A percentile compares a stretch with the other conserved stretches of the same genome.
These are phyloP conservation scores for Oopsacas minuta DNA, from an alignment of 37 sponge, comb jelly and placozoan species.

Conservation along the genomic window DNA sequence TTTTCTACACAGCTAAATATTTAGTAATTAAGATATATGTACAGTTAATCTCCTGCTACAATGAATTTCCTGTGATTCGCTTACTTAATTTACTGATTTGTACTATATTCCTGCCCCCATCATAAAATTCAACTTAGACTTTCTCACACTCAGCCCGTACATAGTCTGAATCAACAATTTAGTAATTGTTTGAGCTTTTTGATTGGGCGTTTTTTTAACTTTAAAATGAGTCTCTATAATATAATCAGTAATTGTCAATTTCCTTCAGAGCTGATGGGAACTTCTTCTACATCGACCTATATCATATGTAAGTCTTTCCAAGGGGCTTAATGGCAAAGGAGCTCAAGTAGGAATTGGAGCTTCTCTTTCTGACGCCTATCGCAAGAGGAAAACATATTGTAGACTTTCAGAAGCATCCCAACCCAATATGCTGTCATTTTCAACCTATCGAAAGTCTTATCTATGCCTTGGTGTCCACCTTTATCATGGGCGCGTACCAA, in stretches of 20 bases:
- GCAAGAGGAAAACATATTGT: constrained; percentile 28
- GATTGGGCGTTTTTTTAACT: not conserved
- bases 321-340: not conserved
- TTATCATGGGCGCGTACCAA: not conserved
- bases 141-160: too few relatives aligned
- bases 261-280: constrained; percentile 27
- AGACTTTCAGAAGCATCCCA: constrained; percentile 24
- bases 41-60: too few relatives aligned
- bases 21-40: too few relatives aligned
- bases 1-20: too few relatives aligned
- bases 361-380: constrained; percentile 26
- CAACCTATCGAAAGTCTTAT: constrained; percentile 34
- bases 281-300: constrained; percentile 32
- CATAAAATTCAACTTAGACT: too few relatives aligned
- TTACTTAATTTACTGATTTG: too few relatives aligned
- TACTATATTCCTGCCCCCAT: too few relatives aligned
- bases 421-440: constrained; percentile 39
- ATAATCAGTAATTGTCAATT: constrained; percentile 35
- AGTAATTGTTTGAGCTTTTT: constrained; percentile 27
- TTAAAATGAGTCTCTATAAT: not conserved
- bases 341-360: constrained; percentile 15
- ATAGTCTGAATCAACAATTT: constrained; percentile 24
- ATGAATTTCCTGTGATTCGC: too few relatives aligned
- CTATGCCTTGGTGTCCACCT: constrained; percentile 42
- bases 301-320: constrained; percentile 29